Base-by-base conservation (phyloP, 2,888 invertebrate genomes). In the Tachina grossa region DNA sequence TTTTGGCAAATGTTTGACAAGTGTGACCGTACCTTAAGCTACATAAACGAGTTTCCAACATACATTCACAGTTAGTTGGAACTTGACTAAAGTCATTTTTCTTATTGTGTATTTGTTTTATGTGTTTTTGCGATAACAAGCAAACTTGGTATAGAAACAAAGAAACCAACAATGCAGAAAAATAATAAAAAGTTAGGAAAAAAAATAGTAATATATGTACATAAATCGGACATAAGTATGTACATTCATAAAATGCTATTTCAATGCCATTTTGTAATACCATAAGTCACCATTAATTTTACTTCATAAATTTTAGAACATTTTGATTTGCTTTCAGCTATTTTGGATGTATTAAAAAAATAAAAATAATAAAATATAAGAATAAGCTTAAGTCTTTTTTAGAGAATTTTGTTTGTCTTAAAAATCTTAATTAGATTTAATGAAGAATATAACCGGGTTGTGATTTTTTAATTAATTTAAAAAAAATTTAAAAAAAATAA, bases 231-330 rank as follows among this genome's bases (percentile, higher is more conserved):
- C 65, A 68, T 49, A 31, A 31, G 31, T 31, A 31, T 31, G 5
- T 6, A 75, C 43, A 59, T 19, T 68, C 59, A 63, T 53, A 53
- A 13, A 84, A 68, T 81, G 47, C 55, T 61, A 41, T 72, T 84
- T 71, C 80, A 84, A 80, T 75, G 63, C 76, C 65, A 83, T 80
- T 83, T 84, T 10, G 49, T 55, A 83, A 76, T 78, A 71, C 63
- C 84, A 85, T 87, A 88, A 87, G 84, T 87, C 87, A 85, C 84
- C 83, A 87, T 87, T 88, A 88, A 87, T 87, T 86, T 87, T 76
- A 86, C 84, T 88, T 87, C 86, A 88, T 88, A 88, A 87, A 87
- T 88, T 84, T 78, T 61, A 49, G 63, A 84, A 68, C 66, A 76
- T 71, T 65, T 47, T 59, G 16, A 65, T 80, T 47, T 31, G 3